Evolutionary conservation across 2,888 invertebrate species (phyloP), one percentile per base, ranked within the genome.

Genomic region (Acholoe squamosa): DNA sequence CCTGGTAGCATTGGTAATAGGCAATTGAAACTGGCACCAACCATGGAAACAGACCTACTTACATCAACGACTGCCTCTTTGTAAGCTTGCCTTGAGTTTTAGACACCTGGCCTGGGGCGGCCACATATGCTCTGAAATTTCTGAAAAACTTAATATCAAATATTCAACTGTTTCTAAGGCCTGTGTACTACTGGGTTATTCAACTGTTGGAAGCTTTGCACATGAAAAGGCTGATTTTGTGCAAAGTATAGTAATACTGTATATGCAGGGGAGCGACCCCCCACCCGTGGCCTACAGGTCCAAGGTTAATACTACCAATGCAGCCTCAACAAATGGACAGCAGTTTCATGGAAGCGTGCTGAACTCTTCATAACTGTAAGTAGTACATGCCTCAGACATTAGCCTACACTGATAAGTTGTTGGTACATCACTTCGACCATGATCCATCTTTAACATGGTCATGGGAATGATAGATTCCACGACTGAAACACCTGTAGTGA

Each of bases 321-420:
- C 22, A 34, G 80, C 33, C 43, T 3, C 14, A 33, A 22, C 43
- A 16, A 22, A 80, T 14, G 5, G 80, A 76, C 80, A 80, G 80
- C 80, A 80, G 80, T 80, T 80, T 80, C 34, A 33, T 80, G 80
- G 80, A 80, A 80, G 80, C 43, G 0, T 80, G 34, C 34, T 34
- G 80, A 80, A 80, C 34, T 61, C 61, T n/a, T 3, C 43, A 10
- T 43, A 43, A 43, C 43, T 43, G 5, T 43, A 10, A 43, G 5
- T 7, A 7, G 43, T 43, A 3, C 43, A 43, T 43, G 3, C 43
- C 43, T 43, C 43, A 10, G 43, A 10, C 43, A 43, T n/a, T n/a
- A n/a, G n/a, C n/a, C 43, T 10, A 43, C 43, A 43, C 43, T 10
- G 43, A 43, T 10, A 43, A 43, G 43, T 3, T 43, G 43, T 10